Base-by-base conservation (phyloP, 1,140 invertebrate genomes). In the Aethina tumida region DNA sequence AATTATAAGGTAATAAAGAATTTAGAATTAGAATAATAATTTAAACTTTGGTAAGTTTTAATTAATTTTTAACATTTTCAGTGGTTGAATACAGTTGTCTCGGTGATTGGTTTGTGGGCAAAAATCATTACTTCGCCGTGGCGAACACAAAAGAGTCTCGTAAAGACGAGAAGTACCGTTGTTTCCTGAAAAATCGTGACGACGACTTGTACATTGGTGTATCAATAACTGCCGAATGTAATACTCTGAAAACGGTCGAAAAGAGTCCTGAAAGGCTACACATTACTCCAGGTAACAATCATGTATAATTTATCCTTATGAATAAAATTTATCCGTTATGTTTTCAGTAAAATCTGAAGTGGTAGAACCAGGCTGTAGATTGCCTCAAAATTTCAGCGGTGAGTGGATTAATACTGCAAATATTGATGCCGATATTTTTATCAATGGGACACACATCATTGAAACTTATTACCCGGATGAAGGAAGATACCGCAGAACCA, bases 401-500 rank as follows among this genome's bases (percentile, higher is more conserved):
- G 74, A 84, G 20, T 98, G 94, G 93, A 91, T 97, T 13, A 97
- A 97, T 49, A 96, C 93, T 1, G 92, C 91, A 0, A 94, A 96
- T 56, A 85, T 93, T 43, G 89, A 97, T 64, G 90, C 91, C 1
- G 87, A 95, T 64, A 81, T 96, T 1, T 73, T 75, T 9, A 93
- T 98, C 26, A 97, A 97, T 64, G 84, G 91, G 51, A 97, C 95
- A 0, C 92, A 97, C 56, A 94, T 98, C 20, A 81, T 94, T 55
- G 90, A 95, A 70, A 90, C 88, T 12, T 91, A 82, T 65, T 86
- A 89, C 64, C 91, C 93, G 0, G 93, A 97, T 63, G 80, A 81
- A 49, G 84, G 84, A 0, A 71, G 89, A 51, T 93, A 79, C 53
- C 73, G 91, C 43, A 75, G 80, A 50, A 93, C 90, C 2, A 88